Percentiles rank a stretch among this genome's conserved stretches.
These are phyloP conservation scores for Dinoponera quadriceps DNA, from an alignment of 1,140 invertebrate species.

Conservation along the genomic window DNA sequence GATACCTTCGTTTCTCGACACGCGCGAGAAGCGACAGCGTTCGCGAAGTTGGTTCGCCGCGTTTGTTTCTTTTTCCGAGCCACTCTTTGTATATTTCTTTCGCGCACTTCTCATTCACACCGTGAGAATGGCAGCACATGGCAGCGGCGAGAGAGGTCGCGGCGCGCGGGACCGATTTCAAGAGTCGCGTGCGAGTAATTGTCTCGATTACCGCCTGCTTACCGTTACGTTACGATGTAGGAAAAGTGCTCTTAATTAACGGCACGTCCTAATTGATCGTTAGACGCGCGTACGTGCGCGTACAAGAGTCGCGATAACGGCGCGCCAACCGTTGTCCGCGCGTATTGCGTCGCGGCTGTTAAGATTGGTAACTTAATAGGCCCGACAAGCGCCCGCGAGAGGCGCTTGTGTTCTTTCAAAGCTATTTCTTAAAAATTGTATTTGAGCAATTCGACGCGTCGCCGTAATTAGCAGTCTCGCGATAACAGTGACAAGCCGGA, in stretches of 20 bases:
- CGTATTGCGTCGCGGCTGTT: not conserved
- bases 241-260: slow-evolving; percentile 55
- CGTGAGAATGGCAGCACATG: too few relatives aligned
- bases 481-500: not conserved
- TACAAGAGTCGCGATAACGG: not conserved
- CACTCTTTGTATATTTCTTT: too few relatives aligned
- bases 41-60: too few relatives aligned
- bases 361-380: not conserved
- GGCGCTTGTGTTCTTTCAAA: not conserved
- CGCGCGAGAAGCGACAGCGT: too few relatives aligned
- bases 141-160: too few relatives aligned
- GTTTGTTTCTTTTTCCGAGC: too few relatives aligned
- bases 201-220: slow-evolving; percentile 46
- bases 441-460: not conserved
- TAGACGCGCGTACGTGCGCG: slow-evolving; percentile 14
- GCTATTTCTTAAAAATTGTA: not conserved
- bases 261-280: slow-evolving; percentile 45
- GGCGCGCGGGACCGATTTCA: slow-evolving; percentile 9
- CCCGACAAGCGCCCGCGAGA: not conserved
- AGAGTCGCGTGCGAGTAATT: slow-evolving; percentile 52
- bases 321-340: not conserved
- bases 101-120: too few relatives aligned
- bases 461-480: not conserved
- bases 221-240: slow-evolving; percentile 39
- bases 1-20: too few relatives aligned